A percentile compares a stretch with the other conserved stretches of the same genome.
Evolutionary conservation across 2,113 vertebrate species (phyloP).

Genomic region (Leiothrix lutea): DNA sequence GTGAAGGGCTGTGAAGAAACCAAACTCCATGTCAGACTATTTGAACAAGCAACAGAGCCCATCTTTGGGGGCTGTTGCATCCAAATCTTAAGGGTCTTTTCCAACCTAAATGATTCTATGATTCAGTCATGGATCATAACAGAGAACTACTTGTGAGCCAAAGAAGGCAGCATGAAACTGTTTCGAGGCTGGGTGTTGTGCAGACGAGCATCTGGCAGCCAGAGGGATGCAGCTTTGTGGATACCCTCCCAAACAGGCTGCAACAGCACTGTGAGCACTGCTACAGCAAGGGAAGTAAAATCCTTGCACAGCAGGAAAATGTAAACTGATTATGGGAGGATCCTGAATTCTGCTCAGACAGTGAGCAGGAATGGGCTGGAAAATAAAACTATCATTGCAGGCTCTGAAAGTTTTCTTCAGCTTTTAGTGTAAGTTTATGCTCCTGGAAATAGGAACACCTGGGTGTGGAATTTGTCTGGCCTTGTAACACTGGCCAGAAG

Average conservation of each 20-base stretch:
- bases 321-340: background rate
- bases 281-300: background rate
- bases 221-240: background rate
- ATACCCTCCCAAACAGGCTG: background rate
- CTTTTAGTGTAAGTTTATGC: background rate
- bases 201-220: background rate
- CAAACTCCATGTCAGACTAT: rapidly evolving
- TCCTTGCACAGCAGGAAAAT: background rate
- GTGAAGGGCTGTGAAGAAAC: background rate
- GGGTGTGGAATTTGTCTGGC: background rate
- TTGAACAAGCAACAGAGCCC: background rate
- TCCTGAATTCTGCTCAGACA: background rate
- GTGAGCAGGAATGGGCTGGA: background rate
- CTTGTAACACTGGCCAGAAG: background rate
- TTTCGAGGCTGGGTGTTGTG: background rate
- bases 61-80: background rate
- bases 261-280: background rate
- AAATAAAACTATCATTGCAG: background rate
- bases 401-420: background rate
- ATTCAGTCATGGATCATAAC: background rate
- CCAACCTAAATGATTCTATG: background rate
- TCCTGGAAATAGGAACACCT: background rate
- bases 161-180: background rate
- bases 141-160: background rate
- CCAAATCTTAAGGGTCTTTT: background rate